Base-by-base conservation (phyloP, 2,888 invertebrate genomes). In the Sinohyriopsis cumingii region DNA sequence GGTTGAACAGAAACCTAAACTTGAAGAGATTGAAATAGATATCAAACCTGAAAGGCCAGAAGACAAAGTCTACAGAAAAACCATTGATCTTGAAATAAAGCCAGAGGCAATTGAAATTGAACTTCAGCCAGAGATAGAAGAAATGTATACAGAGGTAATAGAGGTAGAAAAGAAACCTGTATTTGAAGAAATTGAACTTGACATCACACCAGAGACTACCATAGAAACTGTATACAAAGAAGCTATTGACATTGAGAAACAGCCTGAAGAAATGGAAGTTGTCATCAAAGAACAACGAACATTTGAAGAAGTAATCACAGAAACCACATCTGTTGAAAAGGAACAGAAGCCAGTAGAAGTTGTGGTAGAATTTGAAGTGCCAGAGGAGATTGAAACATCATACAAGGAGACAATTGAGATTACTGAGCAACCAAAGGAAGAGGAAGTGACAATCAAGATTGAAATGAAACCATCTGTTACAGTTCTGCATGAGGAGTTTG, bases 111-210 rank as follows among this genome's bases (percentile, higher is more conserved):
- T 69, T 54, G 65, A 69, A 60, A 65, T 69, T 22, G 19, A 57
- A 55, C 55, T 71, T 53, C 33, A 73, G 65, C 61, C 67, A n/a
- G 56, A 73, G 59, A 63, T 60, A 25, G 55, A 71, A 22, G 33
- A 55, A 54, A 59, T 33, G 18, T 60, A 60, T 28, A 45, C 24
- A 56, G 60, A 33, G 22, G 59, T 61, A 15, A 55, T 45, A 4
- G 64, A 63, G n/a, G 28, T 61, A 45, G 61, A 65, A 63, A 54
- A 63, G 45, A 54, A 56, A 57, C 59, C 57, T 33, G 28, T n/a
- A 53, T n/a, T 25, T 22, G 55, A 25, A n/a, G 68, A 65, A 71
- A 59, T 53, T 18, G 59, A 59, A 56, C 55, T 59, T 33, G 67
- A 65, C 56, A 22, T 63, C 22, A 53, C 60, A 55, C 57, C 60